These are phyloP conservation scores for Sminthurides aquaticus DNA, from an alignment of 2,888 invertebrate genomes.

Conservation along the genomic window DNA sequence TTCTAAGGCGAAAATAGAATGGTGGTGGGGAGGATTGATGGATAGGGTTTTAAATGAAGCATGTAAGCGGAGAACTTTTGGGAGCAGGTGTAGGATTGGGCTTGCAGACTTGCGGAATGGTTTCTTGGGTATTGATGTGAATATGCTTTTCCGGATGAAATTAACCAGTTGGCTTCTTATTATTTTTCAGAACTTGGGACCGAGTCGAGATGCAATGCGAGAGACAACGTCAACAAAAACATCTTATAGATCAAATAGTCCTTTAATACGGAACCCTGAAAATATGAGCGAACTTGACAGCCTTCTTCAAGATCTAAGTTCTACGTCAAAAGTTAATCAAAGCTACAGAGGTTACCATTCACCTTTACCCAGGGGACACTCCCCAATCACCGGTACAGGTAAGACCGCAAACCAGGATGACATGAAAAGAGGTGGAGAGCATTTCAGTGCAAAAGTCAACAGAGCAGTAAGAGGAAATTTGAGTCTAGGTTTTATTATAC, in stretches of 20 bases:
- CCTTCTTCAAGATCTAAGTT: conserved; percentile 79
- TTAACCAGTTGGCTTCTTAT: conserved; percentile 5
- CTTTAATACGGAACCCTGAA: conserved; percentile 41
- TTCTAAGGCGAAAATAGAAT: too few relatives aligned
- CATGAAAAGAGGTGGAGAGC: background rate
- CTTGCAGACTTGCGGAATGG: background rate
- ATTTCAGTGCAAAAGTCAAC: too few relatives aligned
- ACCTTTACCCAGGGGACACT: conserved; percentile 33
- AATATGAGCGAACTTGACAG: conserved; percentile 73
- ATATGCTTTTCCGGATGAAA: background rate
- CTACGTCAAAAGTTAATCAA: conserved; percentile 39
- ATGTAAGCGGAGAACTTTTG: conserved; percentile 8
- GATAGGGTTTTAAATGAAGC: background rate
- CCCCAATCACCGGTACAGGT: conserved; percentile 12
- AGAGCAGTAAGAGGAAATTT: too few relatives aligned
- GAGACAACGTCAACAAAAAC: conserved; percentile 48
- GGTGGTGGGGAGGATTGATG: too few relatives aligned
- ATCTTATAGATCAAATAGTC: conserved; percentile 44
- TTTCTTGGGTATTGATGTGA: background rate
- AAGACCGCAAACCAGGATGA: background rate
- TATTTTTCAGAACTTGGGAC: conserved; percentile 59
- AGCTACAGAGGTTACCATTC: conserved; percentile 22
- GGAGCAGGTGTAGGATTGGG: background rate
- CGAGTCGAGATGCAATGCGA: conserved; percentile 49
- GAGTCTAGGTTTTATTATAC: too few relatives aligned